Evolutionary conservation across 2,888 invertebrate species (phyloP), one percentile per base, ranked within the genome.

Genomic region (Sphaerophoria taeniata): DNA sequence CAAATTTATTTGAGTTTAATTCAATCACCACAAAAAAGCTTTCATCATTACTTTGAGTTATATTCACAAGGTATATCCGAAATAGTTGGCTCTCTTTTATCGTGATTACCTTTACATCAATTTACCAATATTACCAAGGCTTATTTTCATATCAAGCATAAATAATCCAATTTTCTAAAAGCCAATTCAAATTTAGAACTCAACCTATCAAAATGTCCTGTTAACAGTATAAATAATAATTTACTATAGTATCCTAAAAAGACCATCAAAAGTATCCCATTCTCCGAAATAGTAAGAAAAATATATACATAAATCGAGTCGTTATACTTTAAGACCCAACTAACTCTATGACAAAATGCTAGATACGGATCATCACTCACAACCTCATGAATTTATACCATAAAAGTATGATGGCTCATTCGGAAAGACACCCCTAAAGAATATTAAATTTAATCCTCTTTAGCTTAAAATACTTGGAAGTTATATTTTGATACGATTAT

Each of bases 281-380:
- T 45, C 45, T 61, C 43, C 61, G 45, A 45, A 61, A 58, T 34
- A 33, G 34, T 58, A 58, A 34, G n/a, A 31, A 60, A 43, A 61
- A 45, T n/a, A 61, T 61, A 61, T n/a, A n/a, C n/a, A n/a, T n/a
- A n/a, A 61, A 58, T 58, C 36, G 58, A 36, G 36, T 58, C 5
- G 36, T 16, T 58, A 9, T n/a, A n/a, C 11, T 58, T 58, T 36
- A 6, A 36, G 34, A 36, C 14, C 11, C 36, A 36, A 36, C 16
- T 16, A n/a, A n/a, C n/a, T n/a, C 16, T 34, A 58, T 16, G 11
- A 16, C 39, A 58, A 43, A 43, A 58, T 6, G 11, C 11, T 36
- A 56, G 58, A 58, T 58, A 58, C 36, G 16, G 63, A 65, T 65
- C 33, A 65, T 65, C 63, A 33, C 34, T 49, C 16, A 14, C 4